Conservation (phyloP, 2,888 invertebrate genomes). For the Monopis laevigella region DNA sequence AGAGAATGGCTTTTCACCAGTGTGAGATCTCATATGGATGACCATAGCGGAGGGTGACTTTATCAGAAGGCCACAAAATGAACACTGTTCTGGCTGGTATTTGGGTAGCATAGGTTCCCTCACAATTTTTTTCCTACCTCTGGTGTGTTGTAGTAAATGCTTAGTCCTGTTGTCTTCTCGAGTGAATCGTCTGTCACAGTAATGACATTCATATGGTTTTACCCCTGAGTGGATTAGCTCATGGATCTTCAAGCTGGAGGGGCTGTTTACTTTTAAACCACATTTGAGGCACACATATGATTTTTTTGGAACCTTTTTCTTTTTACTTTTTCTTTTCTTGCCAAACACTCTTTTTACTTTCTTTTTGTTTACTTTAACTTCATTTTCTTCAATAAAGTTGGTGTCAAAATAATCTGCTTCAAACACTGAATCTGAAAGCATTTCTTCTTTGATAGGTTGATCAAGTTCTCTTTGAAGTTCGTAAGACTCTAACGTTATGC, state of each 20-base stretch:
- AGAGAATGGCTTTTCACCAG: slow-evolving; percentile 46
- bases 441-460: too few relatives aligned
- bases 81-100: slow-evolving; percentile 36
- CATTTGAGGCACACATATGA: slow-evolving; percentile 22
- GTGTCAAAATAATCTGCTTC: too few relatives aligned
- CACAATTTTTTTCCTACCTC: not conserved
- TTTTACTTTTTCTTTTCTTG: not conserved
- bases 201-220: slow-evolving; percentile 40
- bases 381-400: too few relatives aligned
- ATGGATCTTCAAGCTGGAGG: slow-evolving; percentile 44
- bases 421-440: too few relatives aligned
- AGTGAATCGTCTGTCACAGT: slow-evolving; percentile 32
- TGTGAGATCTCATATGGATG: slow-evolving; percentile 47
- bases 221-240: slow-evolving; percentile 53
- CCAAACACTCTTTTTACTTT: too few relatives aligned
- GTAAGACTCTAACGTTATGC: too few relatives aligned
- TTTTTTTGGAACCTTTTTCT: not conserved
- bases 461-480: too few relatives aligned
- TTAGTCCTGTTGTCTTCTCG: not conserved
- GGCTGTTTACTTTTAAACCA: slow-evolving; percentile 34
- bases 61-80: slow-evolving; percentile 38
- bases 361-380: too few relatives aligned
- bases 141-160: not conserved
- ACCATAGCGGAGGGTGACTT: slow-evolving; percentile 42
- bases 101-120: not conserved